These are phyloP conservation scores for Xanthia togata DNA, from an alignment of 2,888 invertebrate species.

Conservation along the genomic window DNA sequence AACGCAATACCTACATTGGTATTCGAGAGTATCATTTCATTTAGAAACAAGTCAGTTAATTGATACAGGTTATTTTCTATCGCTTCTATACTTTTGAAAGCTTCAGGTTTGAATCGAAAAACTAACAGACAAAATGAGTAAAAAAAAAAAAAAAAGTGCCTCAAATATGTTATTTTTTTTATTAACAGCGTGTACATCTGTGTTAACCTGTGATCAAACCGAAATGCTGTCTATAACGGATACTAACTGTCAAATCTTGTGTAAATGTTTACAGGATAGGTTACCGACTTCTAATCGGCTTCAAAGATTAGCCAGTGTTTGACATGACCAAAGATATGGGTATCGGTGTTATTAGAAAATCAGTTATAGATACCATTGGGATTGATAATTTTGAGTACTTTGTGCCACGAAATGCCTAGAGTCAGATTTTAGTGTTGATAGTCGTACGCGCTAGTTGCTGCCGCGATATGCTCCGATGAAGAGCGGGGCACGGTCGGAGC, in stretches of 20 bases:
- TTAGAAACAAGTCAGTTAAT: not conserved
- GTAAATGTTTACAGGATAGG: not conserved
- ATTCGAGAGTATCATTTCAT: not conserved
- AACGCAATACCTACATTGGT: not conserved
- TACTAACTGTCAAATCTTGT: not conserved
- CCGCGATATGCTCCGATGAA: conserved; percentile 81
- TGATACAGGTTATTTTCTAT: not conserved
- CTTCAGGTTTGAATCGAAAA: not conserved
- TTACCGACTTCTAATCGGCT: not conserved
- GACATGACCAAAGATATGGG: not conserved
- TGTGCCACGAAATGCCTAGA: conserved; percentile 11
- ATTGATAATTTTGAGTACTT: conserved; percentile 6
- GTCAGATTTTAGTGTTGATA: conserved; percentile 26
- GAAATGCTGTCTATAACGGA: conserved; percentile 31
- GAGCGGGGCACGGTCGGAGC: conserved; percentile 70
- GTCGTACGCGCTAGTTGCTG: conserved; percentile 44
- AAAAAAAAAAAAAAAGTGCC: not conserved
- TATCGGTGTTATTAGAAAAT: not conserved
- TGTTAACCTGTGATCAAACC: conserved; percentile 3
- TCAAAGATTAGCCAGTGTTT: not conserved
- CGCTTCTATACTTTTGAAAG: not conserved
- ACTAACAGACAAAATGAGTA: too few relatives aligned
- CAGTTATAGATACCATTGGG: conserved; percentile 31
- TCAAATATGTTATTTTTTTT: not conserved
- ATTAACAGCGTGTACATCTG: conserved; percentile 32